A percentile compares a stretch with the other conserved stretches of the same genome.
These are phyloP conservation scores for Papilio machaon DNA, from an alignment of 1,140 invertebrate genomes.

Conservation along the genomic window DNA sequence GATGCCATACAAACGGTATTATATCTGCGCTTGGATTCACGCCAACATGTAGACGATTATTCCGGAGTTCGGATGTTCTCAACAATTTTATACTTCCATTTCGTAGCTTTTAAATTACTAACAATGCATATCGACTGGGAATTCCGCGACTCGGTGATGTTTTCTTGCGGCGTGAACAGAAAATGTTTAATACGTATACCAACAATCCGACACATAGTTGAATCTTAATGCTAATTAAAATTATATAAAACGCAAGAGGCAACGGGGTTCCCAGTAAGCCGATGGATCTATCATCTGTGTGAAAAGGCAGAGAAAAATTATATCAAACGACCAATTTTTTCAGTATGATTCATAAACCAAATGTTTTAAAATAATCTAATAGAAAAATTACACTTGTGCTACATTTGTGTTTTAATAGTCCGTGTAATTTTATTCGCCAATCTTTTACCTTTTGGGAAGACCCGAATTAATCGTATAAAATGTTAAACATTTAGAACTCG, in stretches of 20 bases:
- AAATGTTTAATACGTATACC: neutral
- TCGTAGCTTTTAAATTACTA: slow-evolving; percentile 14
- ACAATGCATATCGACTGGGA: slow-evolving; percentile 13
- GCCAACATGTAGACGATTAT: slow-evolving; percentile 19
- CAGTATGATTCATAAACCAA: too few relatives aligned
- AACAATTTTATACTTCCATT: slow-evolving; percentile 25
- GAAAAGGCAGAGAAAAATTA: too few relatives aligned
- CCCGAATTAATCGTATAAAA: neutral
- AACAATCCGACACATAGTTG: neutral
- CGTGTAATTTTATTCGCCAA: too few relatives aligned
- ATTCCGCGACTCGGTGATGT: neutral
- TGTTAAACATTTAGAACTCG: neutral
- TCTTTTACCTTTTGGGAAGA: too few relatives aligned
- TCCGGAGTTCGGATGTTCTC: slow-evolving; percentile 22
- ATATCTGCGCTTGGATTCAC: slow-evolving; percentile 11
- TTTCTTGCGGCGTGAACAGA: neutral
- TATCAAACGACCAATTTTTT: too few relatives aligned
- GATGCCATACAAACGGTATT: slow-evolving; percentile 6
- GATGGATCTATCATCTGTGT: too few relatives aligned
- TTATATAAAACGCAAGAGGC: too few relatives aligned
- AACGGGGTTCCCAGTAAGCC: too few relatives aligned
- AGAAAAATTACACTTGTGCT: too few relatives aligned
- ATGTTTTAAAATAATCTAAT: too few relatives aligned
- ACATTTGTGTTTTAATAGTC: too few relatives aligned
- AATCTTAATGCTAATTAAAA: too few relatives aligned